Evolutionary conservation across 2,113 vertebrate genomes (phyloP).

Genomic region (Oreochromis spilurus): DNA sequence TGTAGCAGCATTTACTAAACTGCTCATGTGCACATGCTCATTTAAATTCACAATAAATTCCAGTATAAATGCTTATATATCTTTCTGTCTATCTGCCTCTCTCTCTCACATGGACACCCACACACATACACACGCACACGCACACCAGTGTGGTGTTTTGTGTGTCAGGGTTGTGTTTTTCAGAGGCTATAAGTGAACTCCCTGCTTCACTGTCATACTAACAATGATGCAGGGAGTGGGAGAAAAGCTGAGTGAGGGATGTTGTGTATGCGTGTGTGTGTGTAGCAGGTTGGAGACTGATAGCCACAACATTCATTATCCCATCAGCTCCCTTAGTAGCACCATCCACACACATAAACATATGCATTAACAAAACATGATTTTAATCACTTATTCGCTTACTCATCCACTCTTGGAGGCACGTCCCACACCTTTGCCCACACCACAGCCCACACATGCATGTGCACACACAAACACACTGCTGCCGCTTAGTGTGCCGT

Average conservation of each 20-base stretch:
- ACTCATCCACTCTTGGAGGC: neutral
- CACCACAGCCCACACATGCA: neutral
- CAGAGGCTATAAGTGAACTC: neutral
- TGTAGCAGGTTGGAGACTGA: neutral
- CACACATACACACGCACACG: neutral
- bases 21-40: constrained; percentile 23
- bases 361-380: constrained; percentile 14
- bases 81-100: neutral
- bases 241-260: neutral
- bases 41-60: constrained; percentile 43
- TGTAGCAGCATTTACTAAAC: constrained; percentile 17
- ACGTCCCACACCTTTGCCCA: neutral
- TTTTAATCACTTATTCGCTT: constrained; percentile 34
- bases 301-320: constrained; percentile 23
- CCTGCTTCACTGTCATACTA: neutral
- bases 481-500: constrained; percentile 12
- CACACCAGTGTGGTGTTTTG: neutral
- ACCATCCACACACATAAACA: neutral
- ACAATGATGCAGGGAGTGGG: neutral
- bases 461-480: neutral
- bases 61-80: constrained; percentile 10
- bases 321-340: neutral
- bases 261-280: neutral
- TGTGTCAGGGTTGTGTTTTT: neutral
- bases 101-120: neutral